phyloP scores from a whole-genome alignment of 2,888 invertebrate genomes.

The Blomia tropicalis region DNA sequence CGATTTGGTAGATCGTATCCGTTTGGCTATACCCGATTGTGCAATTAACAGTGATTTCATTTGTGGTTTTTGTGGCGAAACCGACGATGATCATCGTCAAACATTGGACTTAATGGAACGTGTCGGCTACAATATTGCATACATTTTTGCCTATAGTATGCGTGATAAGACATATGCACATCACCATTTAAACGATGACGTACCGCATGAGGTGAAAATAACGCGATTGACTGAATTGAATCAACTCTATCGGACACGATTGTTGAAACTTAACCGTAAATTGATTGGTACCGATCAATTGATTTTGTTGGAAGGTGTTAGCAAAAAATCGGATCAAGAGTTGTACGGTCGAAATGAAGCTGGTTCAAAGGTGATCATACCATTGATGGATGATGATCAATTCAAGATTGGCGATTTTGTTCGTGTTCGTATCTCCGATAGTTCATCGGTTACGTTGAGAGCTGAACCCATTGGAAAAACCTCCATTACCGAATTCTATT shows the following conservation, averaged over 20 bases:
- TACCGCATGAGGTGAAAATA: slow-evolving; percentile 54
- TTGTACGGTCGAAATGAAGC: slow-evolving; percentile 66
- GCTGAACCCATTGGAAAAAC: slow-evolving; percentile 52
- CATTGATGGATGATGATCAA: slow-evolving; percentile 30
- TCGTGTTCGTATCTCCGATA: slow-evolving; percentile 51
- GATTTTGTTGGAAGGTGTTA: slow-evolving; percentile 65
- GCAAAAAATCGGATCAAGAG: slow-evolving; percentile 44
- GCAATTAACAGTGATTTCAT: slow-evolving; percentile 85
- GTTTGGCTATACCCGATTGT: slow-evolving; percentile 40
- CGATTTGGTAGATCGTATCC: slow-evolving; percentile 30
- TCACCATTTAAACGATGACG: slow-evolving; percentile 61
- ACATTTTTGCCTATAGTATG: slow-evolving; percentile 84
- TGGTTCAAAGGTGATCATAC: slow-evolving; percentile 34
- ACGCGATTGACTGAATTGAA: slow-evolving; percentile 52
- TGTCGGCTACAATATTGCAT: slow-evolving; percentile 67
- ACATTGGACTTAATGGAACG: slow-evolving; percentile 59
- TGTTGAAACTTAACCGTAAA: slow-evolving; percentile 48
- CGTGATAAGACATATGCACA: slow-evolving; percentile 80
- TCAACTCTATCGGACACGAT: slow-evolving; percentile 48
- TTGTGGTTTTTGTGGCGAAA: slow-evolving; percentile 90
- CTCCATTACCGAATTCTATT: slow-evolving; percentile 31
- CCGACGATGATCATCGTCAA: slow-evolving; percentile 70
- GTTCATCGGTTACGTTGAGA: slow-evolving; percentile 55
- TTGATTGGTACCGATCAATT: slow-evolving; percentile 61
- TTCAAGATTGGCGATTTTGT: slow-evolving; percentile 63